These are phyloP conservation scores for Zaprionus lachaisei DNA, from an alignment of 1,140 invertebrate species.

Conservation along the genomic window DNA sequence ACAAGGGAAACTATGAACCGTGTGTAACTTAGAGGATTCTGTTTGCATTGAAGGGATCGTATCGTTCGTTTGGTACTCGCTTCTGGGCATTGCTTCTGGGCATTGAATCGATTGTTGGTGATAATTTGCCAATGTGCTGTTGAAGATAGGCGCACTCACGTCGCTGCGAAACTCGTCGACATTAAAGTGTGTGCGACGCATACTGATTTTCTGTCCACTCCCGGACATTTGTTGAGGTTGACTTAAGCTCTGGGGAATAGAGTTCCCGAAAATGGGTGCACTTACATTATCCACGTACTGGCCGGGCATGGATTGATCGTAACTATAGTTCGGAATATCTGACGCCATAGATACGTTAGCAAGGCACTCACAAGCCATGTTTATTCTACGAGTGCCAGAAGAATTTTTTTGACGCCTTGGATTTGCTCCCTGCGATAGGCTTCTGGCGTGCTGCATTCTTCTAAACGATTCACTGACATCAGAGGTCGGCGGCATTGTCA, in stretches of 20 bases:
- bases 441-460: background rate
- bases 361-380: background rate
- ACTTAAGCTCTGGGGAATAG: background rate
- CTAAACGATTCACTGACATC: background rate
- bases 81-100: background rate
- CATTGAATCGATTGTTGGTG: background rate
- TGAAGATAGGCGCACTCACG: constrained; percentile 22
- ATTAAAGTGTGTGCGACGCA: constrained; percentile 6
- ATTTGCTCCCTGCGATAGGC: background rate
- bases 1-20: constrained; percentile 25
- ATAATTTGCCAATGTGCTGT: background rate
- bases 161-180: constrained; percentile 26
- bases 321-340: background rate
- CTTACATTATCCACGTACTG: constrained; percentile 18
- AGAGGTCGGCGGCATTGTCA: constrained; percentile 17
- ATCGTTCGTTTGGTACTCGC: constrained; percentile 26
- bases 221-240: background rate
- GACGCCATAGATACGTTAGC: background rate
- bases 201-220: background rate
- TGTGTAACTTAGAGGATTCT: background rate
- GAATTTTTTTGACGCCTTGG: background rate
- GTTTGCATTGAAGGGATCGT: background rate
- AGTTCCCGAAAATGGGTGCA: background rate
- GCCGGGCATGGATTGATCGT: background rate
- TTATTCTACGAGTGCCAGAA: background rate